Percentiles rank a stretch among this genome's conserved stretches.
phyloP scores from a whole-genome alignment of 2,797 vertebrate species.

The Sebastes steindachneri region DNA sequence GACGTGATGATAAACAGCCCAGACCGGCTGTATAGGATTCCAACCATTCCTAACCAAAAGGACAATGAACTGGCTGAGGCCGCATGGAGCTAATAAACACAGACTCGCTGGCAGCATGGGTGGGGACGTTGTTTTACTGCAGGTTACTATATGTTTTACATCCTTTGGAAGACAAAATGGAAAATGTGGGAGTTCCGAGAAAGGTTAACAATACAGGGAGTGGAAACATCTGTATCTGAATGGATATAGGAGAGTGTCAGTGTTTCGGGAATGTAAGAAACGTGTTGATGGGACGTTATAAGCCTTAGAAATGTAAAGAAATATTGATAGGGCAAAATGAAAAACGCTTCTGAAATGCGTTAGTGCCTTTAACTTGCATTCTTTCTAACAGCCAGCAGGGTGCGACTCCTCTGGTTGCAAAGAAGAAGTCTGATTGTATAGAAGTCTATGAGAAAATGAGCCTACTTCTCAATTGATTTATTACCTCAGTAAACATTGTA shows the following conservation, averaged over 20 bases:
- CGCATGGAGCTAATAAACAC: conserved; percentile 12
- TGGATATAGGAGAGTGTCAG: background rate
- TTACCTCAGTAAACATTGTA: no score
- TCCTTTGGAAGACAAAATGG: background rate
- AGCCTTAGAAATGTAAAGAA: background rate
- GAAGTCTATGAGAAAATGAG: no score
- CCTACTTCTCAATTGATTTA: no score
- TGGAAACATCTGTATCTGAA: background rate
- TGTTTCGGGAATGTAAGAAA: background rate
- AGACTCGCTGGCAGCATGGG: conserved; percentile 1
- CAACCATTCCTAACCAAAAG: conserved; percentile 59
- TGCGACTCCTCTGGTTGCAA: no score
- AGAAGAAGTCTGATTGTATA: no score
- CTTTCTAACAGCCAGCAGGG: no score
- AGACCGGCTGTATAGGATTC: conserved; percentile 70
- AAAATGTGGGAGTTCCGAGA: background rate
- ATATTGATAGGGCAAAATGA: no score
- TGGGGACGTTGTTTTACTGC: background rate
- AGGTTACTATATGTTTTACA: background rate
- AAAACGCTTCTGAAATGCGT: no score
- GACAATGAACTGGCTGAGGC: conserved; percentile 23
- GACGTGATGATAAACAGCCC: conserved; percentile 32
- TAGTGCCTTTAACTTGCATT: no score
- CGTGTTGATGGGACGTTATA: rapidly evolving
- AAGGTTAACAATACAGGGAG: background rate